Conservation (phyloP, 2,888 invertebrate genomes). For the Melolontha melolontha region DNA sequence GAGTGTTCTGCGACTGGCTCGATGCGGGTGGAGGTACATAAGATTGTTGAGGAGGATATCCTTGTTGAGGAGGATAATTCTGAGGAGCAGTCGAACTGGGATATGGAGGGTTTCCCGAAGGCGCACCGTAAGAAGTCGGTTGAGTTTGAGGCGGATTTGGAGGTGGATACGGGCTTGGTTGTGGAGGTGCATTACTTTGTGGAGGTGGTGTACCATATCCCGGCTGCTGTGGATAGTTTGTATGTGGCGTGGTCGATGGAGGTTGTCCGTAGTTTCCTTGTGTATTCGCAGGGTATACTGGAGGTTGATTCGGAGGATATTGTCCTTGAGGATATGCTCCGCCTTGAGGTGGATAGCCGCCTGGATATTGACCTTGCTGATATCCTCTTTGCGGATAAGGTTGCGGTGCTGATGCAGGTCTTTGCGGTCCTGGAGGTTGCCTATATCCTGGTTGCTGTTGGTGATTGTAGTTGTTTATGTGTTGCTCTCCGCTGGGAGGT, state of each 20-base stretch:
- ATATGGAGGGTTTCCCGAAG: slow-evolving; percentile 61
- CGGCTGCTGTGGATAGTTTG: slow-evolving; percentile 69
- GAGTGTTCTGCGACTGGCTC: slow-evolving; percentile 70
- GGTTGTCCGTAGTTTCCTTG: slow-evolving; percentile 74
- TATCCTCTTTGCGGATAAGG: slow-evolving; percentile 77
- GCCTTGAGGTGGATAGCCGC: slow-evolving; percentile 75
- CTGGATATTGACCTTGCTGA: slow-evolving; percentile 76
- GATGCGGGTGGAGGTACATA: slow-evolving; percentile 69
- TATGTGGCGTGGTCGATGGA: slow-evolving; percentile 70
- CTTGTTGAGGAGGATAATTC: slow-evolving; percentile 65
- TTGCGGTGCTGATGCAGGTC: slow-evolving; percentile 73
- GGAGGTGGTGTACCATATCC: slow-evolving; percentile 65
- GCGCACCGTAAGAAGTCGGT: slow-evolving; percentile 59
- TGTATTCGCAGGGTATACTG: slow-evolving; percentile 72
- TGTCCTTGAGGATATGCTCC: slow-evolving; percentile 74
- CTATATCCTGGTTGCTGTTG: slow-evolving; percentile 67
- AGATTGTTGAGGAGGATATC: slow-evolving; percentile 70
- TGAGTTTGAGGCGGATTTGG: slow-evolving; percentile 52
- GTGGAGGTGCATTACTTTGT: slow-evolving; percentile 57
- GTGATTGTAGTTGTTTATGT: slow-evolving; percentile 64
- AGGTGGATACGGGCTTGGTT: slow-evolving; percentile 42
- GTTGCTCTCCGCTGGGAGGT: slow-evolving; percentile 62
- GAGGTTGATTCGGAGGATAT: slow-evolving; percentile 76
- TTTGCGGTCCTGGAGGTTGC: slow-evolving; percentile 68
- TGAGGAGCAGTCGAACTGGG: slow-evolving; percentile 57